Evolutionary conservation across 2,797 vertebrate genomes (phyloP).

Genomic region (Sebastes steindachneri): DNA sequence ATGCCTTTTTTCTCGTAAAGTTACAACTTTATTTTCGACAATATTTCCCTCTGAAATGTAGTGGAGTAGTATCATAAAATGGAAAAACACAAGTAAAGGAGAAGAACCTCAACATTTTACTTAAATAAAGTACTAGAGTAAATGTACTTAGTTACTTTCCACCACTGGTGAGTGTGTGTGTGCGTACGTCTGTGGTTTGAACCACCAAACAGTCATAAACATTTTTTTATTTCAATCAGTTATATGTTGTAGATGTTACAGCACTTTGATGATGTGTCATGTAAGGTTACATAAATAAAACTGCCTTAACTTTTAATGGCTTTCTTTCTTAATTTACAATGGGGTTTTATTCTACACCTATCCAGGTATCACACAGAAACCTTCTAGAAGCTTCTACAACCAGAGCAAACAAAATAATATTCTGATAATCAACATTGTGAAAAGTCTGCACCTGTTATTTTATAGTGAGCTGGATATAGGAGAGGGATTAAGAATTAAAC

Average conservation of each 20-base stretch:
- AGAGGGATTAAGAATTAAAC: neutral
- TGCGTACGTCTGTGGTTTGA: too few relatives aligned
- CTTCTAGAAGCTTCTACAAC: neutral
- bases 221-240: neutral
- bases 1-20: too few relatives aligned
- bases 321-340: neutral
- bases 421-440: neutral
- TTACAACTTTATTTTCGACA: neutral
- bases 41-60: neutral
- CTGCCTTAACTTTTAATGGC: neutral
- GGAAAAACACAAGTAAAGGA: neutral
- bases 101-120: neutral
- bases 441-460: neutral
- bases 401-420: neutral
- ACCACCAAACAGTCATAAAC: too few relatives aligned
- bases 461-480: neutral
- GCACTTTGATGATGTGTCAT: neutral
- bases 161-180: neutral
- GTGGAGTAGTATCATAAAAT: neutral
- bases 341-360: too few relatives aligned
- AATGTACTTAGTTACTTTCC: neutral
- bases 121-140: neutral
- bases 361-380: neutral
- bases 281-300: neutral
- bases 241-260: neutral